Evolutionary conservation across 2,888 invertebrate species (phyloP).

Genomic region (Eugnorisma glareosa): DNA sequence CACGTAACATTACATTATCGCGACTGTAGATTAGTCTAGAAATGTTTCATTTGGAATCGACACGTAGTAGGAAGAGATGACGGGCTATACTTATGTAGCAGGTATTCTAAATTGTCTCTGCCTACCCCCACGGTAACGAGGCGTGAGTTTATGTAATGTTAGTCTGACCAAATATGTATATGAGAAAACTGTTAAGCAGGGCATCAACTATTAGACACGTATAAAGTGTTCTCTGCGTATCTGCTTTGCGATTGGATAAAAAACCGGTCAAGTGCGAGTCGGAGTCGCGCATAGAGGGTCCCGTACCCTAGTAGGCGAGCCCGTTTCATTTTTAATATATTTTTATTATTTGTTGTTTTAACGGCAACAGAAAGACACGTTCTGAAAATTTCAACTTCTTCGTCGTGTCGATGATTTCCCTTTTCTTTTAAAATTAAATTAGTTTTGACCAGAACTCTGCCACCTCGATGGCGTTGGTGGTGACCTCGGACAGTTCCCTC

Average conservation of each 20-base stretch:
- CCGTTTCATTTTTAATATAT: too few relatives aligned
- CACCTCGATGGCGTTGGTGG: too few relatives aligned
- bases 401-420: not conserved
- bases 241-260: not conserved
- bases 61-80: conserved; percentile 3
- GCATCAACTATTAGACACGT: too few relatives aligned
- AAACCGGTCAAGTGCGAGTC: not conserved
- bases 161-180: not conserved
- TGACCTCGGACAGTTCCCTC: too few relatives aligned
- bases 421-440: too few relatives aligned
- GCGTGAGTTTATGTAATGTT: not conserved
- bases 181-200: too few relatives aligned
- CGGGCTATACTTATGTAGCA: not conserved
- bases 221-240: too few relatives aligned
- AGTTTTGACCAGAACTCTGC: too few relatives aligned
- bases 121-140: not conserved
- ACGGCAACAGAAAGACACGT: too few relatives aligned
- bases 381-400: not conserved
- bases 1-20: conserved; percentile 9
- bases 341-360: too few relatives aligned
- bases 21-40: conserved; percentile 21
- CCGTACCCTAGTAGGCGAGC: too few relatives aligned
- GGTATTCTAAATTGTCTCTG: not conserved
- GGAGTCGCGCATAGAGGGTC: too few relatives aligned
- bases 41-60: not conserved